Conservation (phyloP, 2,113 vertebrate species). For the Tetraodon nigroviridis region DNA sequence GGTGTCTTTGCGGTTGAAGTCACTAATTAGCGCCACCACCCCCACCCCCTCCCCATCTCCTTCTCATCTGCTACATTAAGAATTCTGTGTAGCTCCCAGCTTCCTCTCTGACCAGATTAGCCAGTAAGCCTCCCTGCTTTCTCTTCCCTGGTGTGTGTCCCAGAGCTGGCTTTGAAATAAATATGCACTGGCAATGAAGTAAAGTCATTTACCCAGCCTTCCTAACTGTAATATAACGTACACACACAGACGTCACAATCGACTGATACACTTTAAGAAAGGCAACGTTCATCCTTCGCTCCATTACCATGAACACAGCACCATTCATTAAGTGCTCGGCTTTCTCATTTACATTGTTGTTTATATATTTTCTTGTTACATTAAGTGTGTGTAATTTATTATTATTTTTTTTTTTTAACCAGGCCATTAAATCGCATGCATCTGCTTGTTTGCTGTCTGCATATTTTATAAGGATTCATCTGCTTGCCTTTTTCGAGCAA, state of each 20-base stretch:
- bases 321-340: constrained; percentile 1
- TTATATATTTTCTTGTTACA: constrained; percentile 3
- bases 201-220: constrained; percentile 63
- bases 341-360: constrained; percentile 5
- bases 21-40: constrained; percentile 47
- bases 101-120: constrained; percentile 73
- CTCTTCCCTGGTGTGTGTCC: constrained; percentile 67
- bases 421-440: constrained; percentile 2
- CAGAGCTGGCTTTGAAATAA: constrained; percentile 71
- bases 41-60: too few species aligned
- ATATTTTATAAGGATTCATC: constrained; percentile 12
- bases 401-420: not conserved
- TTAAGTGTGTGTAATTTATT: not conserved
- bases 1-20: constrained; percentile 41
- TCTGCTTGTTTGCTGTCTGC: constrained; percentile 13
- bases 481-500: constrained; percentile 20
- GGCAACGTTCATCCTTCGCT: constrained; percentile 15
- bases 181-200: constrained; percentile 70
- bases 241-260: constrained; percentile 32
- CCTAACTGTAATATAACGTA: constrained; percentile 57
- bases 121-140: constrained; percentile 66
- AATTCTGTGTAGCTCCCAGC: constrained; percentile 63
- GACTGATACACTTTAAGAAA: constrained; percentile 2
- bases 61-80: constrained; percentile 59
- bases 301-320: constrained; percentile 1